Conservation (phyloP, 2,113 vertebrate genomes). For the Syngnathoides biaculeatus region DNA sequence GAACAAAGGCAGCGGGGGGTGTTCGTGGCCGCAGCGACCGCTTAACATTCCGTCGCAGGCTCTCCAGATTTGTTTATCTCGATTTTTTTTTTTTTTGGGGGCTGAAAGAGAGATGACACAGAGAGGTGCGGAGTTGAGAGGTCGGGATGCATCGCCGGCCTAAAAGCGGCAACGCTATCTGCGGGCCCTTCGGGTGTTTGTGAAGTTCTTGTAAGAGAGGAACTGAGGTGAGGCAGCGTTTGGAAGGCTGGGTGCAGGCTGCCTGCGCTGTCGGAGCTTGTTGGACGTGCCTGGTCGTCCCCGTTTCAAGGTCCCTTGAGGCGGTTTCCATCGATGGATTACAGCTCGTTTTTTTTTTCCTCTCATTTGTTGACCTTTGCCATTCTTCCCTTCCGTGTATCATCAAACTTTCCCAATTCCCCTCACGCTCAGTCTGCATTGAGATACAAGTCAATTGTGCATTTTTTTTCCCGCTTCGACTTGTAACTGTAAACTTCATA, state of each 20-base stretch:
- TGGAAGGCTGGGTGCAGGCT: slow-evolving; percentile 23
- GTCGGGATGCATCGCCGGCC: not conserved
- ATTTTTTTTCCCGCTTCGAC: too few relatives aligned
- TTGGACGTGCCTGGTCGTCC: slow-evolving; percentile 43
- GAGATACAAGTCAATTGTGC: too few relatives aligned
- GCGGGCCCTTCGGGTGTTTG: slow-evolving; percentile 14
- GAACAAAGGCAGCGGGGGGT: slow-evolving; percentile 38
- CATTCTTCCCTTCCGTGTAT: slow-evolving; percentile 7
- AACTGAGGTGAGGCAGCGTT: slow-evolving; percentile 42
- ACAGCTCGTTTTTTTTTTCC: slow-evolving; percentile 18
- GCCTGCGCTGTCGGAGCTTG: slow-evolving; percentile 50
- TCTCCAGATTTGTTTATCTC: slow-evolving; percentile 44
- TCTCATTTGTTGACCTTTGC: slow-evolving; percentile 11
- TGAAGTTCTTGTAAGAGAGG: slow-evolving; percentile 36
- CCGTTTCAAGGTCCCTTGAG: slow-evolving; percentile 41
- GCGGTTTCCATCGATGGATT: slow-evolving; percentile 51
- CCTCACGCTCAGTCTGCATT: not conserved
- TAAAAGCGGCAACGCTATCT: slow-evolving; percentile 9
- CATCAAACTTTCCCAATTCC: not conserved
- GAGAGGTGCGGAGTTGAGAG: not conserved
- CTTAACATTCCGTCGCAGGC: slow-evolving; percentile 51
- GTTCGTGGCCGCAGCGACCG: slow-evolving; percentile 14
- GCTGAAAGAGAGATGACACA: slow-evolving; percentile 22
- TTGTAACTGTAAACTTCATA: too few relatives aligned
- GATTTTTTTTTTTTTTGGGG: slow-evolving; percentile 29